A percentile compares a stretch with the other conserved stretches of the same genome.
phyloP scores from a whole-genome alignment of 2,113 vertebrate genomes.

The Sinocyclocheilus anshuiensis region DNA sequence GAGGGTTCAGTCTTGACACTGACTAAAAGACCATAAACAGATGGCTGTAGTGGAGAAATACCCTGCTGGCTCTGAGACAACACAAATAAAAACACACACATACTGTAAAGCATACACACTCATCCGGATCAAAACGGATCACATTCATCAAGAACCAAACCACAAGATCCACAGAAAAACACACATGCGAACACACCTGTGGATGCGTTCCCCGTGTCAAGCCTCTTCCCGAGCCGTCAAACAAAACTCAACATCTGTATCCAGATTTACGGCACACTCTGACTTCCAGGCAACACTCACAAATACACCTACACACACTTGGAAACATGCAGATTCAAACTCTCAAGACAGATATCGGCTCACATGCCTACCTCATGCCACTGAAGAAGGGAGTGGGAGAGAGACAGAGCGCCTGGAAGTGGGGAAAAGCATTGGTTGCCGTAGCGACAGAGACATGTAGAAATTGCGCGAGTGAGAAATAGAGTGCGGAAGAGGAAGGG shows the following conservation, averaged over 20 bases:
- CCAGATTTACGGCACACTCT: not conserved
- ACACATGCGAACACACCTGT: constrained; percentile 25
- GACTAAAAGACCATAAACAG: constrained; percentile 64
- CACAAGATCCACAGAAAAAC: not conserved
- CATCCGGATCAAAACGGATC: not conserved
- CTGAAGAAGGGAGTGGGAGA: constrained; percentile 75
- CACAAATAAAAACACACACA: constrained; percentile 49
- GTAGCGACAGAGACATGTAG: constrained; percentile 81
- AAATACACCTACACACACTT: constrained; percentile 38
- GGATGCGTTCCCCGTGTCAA: constrained; percentile 8
- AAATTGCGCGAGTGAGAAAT: constrained; percentile 60
- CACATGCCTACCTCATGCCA: constrained; percentile 79
- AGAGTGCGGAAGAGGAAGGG: constrained; percentile 60
- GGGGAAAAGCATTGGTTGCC: constrained; percentile 81
- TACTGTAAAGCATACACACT: not conserved
- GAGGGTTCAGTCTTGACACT: constrained; percentile 61
- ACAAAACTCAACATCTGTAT: constrained; percentile 28
- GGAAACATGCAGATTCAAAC: constrained; percentile 30
- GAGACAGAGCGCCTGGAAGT: constrained; percentile 64
- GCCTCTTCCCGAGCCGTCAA: constrained; percentile 16
- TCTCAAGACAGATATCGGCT: constrained; percentile 69
- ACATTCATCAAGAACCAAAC: not conserved
- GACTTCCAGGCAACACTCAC: not conserved
- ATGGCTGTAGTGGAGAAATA: constrained; percentile 50
- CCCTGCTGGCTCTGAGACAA: constrained; percentile 48